These are phyloP conservation scores for Agrotis segetum DNA, from an alignment of 2,888 invertebrate genomes.

Conservation along the genomic window DNA sequence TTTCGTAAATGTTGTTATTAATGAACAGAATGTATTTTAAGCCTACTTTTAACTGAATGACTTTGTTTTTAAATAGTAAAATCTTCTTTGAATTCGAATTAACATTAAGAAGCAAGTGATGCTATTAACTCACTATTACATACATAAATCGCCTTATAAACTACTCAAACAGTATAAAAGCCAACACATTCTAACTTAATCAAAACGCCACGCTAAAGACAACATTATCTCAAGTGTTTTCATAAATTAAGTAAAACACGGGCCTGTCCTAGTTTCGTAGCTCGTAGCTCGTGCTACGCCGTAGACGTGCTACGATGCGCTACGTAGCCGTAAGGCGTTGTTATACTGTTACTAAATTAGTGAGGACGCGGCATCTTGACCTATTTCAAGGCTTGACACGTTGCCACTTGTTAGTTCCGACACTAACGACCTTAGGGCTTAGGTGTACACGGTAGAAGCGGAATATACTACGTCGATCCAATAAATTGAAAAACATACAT, in stretches of 20 bases:
- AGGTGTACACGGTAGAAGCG: slow-evolving; percentile 33
- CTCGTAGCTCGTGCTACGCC: slow-evolving; percentile 69
- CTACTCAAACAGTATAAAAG: slow-evolving; percentile 27
- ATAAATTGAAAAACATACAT: neutral
- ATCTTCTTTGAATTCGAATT: neutral
- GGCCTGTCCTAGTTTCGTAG: slow-evolving; percentile 69
- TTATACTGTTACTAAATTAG: slow-evolving; percentile 80
- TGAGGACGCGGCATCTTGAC: slow-evolving; percentile 81
- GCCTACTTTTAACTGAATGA: no score
- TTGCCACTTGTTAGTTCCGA: slow-evolving; percentile 77
- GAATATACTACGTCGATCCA: neutral
- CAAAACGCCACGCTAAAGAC: slow-evolving; percentile 34
- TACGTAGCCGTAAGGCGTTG: slow-evolving; percentile 78
- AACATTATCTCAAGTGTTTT: slow-evolving; percentile 54
- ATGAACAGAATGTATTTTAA: no score
- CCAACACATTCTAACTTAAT: slow-evolving; percentile 39
- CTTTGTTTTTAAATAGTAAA: no score
- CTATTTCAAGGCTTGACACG: slow-evolving; percentile 78
- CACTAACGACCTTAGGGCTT: slow-evolving; percentile 76
- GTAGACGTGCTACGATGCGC: slow-evolving; percentile 64
- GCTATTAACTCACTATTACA: slow-evolving; percentile 4
- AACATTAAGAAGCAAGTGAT: neutral
- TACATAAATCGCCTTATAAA: neutral
- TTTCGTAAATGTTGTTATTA: no score
- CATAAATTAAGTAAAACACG: slow-evolving; percentile 59